Percentiles rank a stretch among this genome's conserved stretches.
These are phyloP conservation scores for Crocallis elinguaria DNA, from an alignment of 2,888 invertebrate species.

Conservation along the genomic window DNA sequence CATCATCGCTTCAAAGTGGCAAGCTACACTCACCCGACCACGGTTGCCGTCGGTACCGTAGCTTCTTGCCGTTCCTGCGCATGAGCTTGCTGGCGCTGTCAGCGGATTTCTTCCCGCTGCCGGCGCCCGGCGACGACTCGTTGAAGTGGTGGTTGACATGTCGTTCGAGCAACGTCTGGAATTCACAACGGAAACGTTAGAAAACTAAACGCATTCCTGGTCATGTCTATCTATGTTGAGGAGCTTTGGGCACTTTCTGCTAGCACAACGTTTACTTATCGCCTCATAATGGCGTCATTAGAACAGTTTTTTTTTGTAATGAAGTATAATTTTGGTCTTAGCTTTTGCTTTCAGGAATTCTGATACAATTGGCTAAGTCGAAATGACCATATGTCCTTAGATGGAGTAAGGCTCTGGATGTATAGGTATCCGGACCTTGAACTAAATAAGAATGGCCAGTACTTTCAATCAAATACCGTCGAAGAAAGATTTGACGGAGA, in stretches of 20 bases:
- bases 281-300: too few relatives aligned
- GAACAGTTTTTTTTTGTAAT: too few relatives aligned
- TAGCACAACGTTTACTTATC: too few relatives aligned
- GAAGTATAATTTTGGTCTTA: too few relatives aligned
- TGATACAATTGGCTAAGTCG: too few relatives aligned
- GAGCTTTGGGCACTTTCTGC: neutral
- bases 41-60: constrained; percentile 93
- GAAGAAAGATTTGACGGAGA: neutral
- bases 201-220: constrained; percentile 12
- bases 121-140: constrained; percentile 84
- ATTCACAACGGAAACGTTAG: constrained; percentile 39
- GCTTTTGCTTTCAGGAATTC: too few relatives aligned
- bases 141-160: constrained; percentile 97
- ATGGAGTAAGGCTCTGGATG: too few relatives aligned
- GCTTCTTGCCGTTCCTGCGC: constrained; percentile 94
- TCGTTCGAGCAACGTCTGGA: constrained; percentile 92
- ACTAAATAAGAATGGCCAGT: neutral
- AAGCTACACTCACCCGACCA: constrained; percentile 93
- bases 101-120: constrained; percentile 87
- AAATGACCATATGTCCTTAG: too few relatives aligned
- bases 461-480: neutral
- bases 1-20: too few relatives aligned
- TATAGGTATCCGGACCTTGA: too few relatives aligned
- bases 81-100: constrained; percentile 91
- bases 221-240: constrained; percentile 10